These are phyloP conservation scores for Hypothenemus hampei DNA, from an alignment of 1,140 invertebrate species.

Conservation along the genomic window DNA sequence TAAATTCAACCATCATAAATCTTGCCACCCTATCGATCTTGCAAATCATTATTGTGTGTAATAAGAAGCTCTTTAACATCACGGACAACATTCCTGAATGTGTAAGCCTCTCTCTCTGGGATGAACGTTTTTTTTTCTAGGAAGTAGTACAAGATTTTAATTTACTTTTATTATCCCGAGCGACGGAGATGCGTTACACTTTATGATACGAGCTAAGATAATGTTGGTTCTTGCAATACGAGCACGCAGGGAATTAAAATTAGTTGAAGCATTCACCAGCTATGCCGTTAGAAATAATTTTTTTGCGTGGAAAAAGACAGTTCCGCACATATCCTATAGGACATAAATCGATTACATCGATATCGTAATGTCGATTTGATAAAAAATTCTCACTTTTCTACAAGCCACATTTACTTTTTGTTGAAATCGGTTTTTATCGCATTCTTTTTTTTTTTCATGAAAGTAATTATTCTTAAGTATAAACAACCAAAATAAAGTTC, in stretches of 20 bases:
- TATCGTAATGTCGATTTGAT: neutral
- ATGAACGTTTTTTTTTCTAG: constrained; percentile 4
- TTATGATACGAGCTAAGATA: constrained; percentile 14
- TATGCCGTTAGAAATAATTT: constrained; percentile 9
- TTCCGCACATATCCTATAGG: neutral
- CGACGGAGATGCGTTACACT: constrained; percentile 13
- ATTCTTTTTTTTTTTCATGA: neutral
- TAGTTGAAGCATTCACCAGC: constrained; percentile 4
- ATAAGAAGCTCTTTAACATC: constrained; percentile 11
- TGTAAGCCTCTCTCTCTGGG: constrained; percentile 2
- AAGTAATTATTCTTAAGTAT: neutral
- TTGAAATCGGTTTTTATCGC: neutral
- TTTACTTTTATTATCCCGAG: constrained; percentile 12
- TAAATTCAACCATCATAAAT: constrained; percentile 6
- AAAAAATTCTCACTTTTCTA: neutral
- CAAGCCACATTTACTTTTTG: neutral
- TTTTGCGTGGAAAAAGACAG: neutral
- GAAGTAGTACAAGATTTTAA: constrained; percentile 11
- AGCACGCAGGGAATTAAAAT: constrained; percentile 15
- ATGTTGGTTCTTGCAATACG: constrained; percentile 8
- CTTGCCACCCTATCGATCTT: constrained; percentile 6
- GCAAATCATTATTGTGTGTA: constrained; percentile 16
- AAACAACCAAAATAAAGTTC: neutral
- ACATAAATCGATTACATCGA: neutral
- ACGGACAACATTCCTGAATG: constrained; percentile 11